Conservation (phyloP, 2,797 vertebrate species). For the Falco cherrug region DNA sequence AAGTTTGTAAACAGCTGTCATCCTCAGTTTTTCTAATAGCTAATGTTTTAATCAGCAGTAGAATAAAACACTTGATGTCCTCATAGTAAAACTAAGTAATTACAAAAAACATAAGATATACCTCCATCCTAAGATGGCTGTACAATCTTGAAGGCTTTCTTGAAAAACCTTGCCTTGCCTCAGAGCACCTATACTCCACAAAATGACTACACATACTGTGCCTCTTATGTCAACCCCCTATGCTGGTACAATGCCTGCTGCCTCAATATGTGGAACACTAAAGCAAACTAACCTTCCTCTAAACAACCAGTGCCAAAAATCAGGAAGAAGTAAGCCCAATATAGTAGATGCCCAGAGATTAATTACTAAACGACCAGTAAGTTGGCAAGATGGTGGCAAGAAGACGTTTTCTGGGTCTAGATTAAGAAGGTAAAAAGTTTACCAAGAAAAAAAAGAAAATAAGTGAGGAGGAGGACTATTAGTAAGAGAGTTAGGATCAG, state of each 20-base stretch:
- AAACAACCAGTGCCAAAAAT: background rate
- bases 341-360: background rate
- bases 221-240: background rate
- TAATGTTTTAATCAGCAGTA: background rate
- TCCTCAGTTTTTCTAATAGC: background rate
- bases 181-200: background rate
- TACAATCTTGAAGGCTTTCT: background rate
- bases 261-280: background rate
- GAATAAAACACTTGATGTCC: background rate
- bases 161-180: background rate
- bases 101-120: background rate
- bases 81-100: background rate
- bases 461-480: background rate
- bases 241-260: background rate
- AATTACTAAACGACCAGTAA: background rate
- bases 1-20: background rate
- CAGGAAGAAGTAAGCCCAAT: background rate
- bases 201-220: background rate
- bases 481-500: background rate
- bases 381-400: accelerated
- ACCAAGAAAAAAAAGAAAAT: background rate
- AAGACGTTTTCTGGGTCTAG: background rate
- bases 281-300: background rate
- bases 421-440: background rate
- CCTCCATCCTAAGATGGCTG: background rate